Evolutionary conservation across 2,888 invertebrate species (phyloP).

Genomic region (Carabus problematicus): DNA sequence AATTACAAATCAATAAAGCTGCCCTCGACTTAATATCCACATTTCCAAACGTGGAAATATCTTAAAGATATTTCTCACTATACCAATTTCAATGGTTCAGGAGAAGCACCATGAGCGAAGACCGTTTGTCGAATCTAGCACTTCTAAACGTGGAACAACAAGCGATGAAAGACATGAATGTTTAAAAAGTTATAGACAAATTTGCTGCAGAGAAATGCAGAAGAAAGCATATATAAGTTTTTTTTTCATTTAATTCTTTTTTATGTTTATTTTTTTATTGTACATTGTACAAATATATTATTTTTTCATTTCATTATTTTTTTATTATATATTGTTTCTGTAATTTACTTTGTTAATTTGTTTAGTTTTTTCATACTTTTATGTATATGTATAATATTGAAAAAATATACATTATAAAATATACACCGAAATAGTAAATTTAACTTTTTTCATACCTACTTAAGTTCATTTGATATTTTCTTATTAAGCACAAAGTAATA

Average conservation of each 20-base stretch:
- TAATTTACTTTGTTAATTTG: background rate
- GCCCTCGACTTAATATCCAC: constrained; percentile 8
- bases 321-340: constrained; percentile 11
- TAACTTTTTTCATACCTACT: constrained; percentile 9
- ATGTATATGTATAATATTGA: constrained; percentile 10
- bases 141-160: background rate
- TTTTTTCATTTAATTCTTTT: too few species aligned
- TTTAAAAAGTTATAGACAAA: too few species aligned
- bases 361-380: constrained; percentile 9
- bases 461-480: constrained; percentile 11
- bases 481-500: constrained; percentile 4
- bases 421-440: constrained; percentile 7
- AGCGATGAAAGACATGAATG: too few species aligned
- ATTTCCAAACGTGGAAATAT: constrained; percentile 11
- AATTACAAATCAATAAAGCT: constrained; percentile 11
- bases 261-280: too few species aligned
- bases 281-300: background rate
- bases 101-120: constrained; percentile 2
- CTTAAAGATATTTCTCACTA: constrained; percentile 5
- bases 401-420: constrained; percentile 5
- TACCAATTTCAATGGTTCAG: constrained; percentile 3
- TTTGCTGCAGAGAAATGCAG: background rate
- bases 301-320: constrained; percentile 10
- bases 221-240: constrained; percentile 1
- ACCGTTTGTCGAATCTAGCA: constrained; percentile 6